A percentile compares a stretch with the other conserved stretches of the same genome.
Evolutionary conservation across 2,113 vertebrate species (phyloP).

Genomic region (Rhinopithecus roxellana): DNA sequence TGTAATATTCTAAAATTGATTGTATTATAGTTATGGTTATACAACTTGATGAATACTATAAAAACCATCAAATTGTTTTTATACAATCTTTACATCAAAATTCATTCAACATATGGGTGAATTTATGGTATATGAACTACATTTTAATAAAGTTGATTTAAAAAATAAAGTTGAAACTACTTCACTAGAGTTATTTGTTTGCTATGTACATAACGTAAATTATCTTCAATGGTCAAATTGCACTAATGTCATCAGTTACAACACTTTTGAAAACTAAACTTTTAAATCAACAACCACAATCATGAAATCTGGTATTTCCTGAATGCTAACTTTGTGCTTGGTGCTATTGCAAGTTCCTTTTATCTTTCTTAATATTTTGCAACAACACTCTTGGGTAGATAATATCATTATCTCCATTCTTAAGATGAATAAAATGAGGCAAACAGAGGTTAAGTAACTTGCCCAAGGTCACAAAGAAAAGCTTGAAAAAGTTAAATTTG

Average conservation of each 20-base stretch:
- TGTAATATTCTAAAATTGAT: neutral
- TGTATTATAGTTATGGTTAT: neutral
- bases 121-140: neutral
- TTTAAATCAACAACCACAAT: neutral
- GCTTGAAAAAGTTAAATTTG: neutral
- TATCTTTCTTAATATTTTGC: neutral
- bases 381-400: neutral
- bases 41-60: neutral
- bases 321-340: neutral
- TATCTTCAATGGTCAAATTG: neutral
- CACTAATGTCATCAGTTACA: neutral
- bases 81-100: neutral
- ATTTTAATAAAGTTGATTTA: neutral
- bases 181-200: no score
- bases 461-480: neutral
- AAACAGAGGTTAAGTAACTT: neutral
- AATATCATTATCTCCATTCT: neutral
- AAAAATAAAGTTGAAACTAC: neutral
- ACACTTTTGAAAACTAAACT: neutral
- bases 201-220: neutral
- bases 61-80: neutral
- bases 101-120: neutral
- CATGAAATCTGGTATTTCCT: neutral
- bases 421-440: neutral
- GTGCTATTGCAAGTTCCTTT: neutral